Evolutionary conservation across 2,888 invertebrate species (phyloP), one percentile per base, ranked within the genome.

Genomic region (Diaprepes abbreviatus): DNA sequence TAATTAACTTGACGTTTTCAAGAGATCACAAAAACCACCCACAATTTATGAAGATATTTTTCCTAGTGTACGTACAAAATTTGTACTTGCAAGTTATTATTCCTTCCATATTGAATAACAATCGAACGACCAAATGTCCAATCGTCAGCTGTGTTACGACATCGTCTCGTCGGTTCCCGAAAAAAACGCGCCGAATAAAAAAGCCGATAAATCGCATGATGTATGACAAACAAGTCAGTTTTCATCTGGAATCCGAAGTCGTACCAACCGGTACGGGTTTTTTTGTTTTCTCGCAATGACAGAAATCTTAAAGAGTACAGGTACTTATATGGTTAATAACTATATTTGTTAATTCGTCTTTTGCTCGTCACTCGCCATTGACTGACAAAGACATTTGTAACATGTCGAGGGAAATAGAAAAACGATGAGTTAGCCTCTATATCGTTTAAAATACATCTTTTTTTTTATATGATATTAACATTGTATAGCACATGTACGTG

Each of bases 261-360:
- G 43, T 38, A 55, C 55, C 55, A 55, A 38, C 38, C 38, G 38
- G 36, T 35, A 58, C 67, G 10, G 54, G 45, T 59, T 60, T 60
- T 66, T 67, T 67, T 60, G 24, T 43, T 9, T 54, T 28, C 33
- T 24, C 33, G 35, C 38, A 24, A 52, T 60, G 66, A 67, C 66
- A 67, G 60, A 67, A 52, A 52, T 59, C 60, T 36, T 43, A 54
- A 33, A 52, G 50, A 50, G 60, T 65, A 65, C 48, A 43, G 59
- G 33, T 63, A 50, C 64, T 55, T 69, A 62, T 63, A 69, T 54
- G 68, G 68, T 58, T 69, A 69, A 69, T 69, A 69, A 69, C 68
- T 69, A 50, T 69, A 69, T 69, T 69, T 69, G 64, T 33, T 69
- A 69, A 67, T 66, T 48, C 40, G 55, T 57, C 52, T 71, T 60